phyloP scores from a whole-genome alignment of 2,797 vertebrate species.

The Heteromormyrus szaboi region DNA sequence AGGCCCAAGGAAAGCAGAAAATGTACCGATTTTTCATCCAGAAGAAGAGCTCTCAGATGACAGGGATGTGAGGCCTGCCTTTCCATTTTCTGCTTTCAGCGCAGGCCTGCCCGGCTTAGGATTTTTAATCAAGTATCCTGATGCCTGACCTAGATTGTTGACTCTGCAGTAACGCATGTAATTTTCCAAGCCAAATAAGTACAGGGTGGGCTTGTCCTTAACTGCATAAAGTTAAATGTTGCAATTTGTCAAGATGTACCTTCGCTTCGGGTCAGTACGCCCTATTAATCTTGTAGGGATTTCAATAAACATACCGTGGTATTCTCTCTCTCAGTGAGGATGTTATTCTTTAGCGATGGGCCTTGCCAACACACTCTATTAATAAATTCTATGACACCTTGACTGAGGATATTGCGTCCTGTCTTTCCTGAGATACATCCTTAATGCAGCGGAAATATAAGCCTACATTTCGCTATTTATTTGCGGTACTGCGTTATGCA shows the following conservation, averaged over 20 bases:
- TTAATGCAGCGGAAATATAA: neutral
- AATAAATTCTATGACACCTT: neutral
- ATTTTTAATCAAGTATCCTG: conserved; percentile 7
- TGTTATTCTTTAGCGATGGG: neutral
- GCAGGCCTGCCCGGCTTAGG: neutral
- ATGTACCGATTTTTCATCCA: neutral
- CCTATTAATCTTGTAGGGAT: conserved; percentile 3
- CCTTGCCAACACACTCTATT: neutral
- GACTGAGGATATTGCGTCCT: neutral
- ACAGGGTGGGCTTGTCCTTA: neutral
- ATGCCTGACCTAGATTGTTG: conserved; percentile 10
- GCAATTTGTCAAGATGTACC: conserved; percentile 10
- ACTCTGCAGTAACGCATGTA: conserved; percentile 12
- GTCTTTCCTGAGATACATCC: neutral
- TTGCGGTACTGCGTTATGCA: neutral
- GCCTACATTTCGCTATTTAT: neutral
- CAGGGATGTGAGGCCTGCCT: neutral
- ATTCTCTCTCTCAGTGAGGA: neutral
- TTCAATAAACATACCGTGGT: neutral
- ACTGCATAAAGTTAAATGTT: conserved; percentile 12
- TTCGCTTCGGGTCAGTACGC: neutral
- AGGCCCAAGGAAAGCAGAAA: neutral
- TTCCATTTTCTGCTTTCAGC: neutral
- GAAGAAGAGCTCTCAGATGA: conserved; percentile 2
- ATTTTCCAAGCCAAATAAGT: neutral